Evolutionary conservation across 2,797 vertebrate species (phyloP).

Genomic region (Pempheris klunzingeri): DNA sequence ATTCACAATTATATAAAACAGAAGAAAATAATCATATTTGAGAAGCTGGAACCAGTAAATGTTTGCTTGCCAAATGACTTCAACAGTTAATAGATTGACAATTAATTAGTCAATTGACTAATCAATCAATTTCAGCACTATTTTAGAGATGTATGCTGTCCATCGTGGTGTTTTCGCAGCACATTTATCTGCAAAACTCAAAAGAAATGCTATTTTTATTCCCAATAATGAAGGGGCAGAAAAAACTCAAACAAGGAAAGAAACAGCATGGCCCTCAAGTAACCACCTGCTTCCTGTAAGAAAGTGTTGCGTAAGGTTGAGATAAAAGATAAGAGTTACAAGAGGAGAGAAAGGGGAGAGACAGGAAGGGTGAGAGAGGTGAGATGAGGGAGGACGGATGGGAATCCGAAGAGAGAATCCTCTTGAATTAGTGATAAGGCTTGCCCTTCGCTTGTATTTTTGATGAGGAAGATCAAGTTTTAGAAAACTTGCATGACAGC

Average conservation of each 20-base stretch:
- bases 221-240: not conserved
- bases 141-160: not conserved
- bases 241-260: constrained; percentile 3
- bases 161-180: not conserved
- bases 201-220: not conserved
- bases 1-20: not conserved
- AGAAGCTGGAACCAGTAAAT: not conserved
- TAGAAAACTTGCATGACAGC: constrained; percentile 47
- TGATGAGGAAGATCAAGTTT: constrained; percentile 71
- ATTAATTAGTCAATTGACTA: not conserved
- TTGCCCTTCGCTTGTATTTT: constrained; percentile 70
- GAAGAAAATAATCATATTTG: not conserved
- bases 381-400: constrained; percentile 19
- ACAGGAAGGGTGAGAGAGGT: constrained; percentile 21
- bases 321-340: constrained; percentile 20
- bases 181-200: not conserved
- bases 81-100: not conserved
- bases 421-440: constrained; percentile 75
- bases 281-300: not conserved
- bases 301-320: constrained; percentile 48
- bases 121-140: not conserved
- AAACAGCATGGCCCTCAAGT: not conserved
- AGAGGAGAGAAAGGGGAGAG: constrained; percentile 22
- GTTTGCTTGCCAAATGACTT: not conserved
- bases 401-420: constrained; percentile 63